Evolutionary conservation across 2,113 vertebrate species (phyloP).

Genomic region (Xiphophorus maculatus): DNA sequence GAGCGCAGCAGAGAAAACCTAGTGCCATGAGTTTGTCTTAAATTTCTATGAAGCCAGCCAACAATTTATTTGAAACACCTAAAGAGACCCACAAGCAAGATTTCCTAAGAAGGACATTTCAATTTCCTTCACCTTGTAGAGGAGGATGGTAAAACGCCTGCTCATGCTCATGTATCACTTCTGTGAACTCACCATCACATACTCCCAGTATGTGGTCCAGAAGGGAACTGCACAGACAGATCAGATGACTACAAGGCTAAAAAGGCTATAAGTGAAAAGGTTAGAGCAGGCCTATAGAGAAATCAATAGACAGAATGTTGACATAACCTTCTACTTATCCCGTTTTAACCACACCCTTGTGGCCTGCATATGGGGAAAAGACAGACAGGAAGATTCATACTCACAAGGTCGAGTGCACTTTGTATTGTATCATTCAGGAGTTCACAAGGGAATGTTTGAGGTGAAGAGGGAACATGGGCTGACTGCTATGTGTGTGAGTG

Average conservation of each 20-base stretch:
- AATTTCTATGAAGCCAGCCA: too few relatives aligned
- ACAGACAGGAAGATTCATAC: conserved; percentile 23
- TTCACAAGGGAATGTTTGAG: conserved; percentile 37
- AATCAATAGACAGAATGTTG: conserved; percentile 65
- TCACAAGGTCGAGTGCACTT: conserved; percentile 45
- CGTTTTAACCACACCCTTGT: conserved; percentile 55
- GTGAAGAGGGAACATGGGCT: conserved; percentile 37
- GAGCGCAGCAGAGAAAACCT: too few relatives aligned
- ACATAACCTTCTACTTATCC: conserved; percentile 62
- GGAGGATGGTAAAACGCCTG: too few relatives aligned
- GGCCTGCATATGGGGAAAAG: conserved; percentile 24
- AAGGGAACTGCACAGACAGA: background rate
- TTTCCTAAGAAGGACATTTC: too few relatives aligned
- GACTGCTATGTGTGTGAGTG: conserved; percentile 9
- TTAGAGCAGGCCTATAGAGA: conserved; percentile 38
- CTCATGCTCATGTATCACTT: background rate
- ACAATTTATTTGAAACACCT: too few relatives aligned
- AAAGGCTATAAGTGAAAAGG: conserved; percentile 45
- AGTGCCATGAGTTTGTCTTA: too few relatives aligned
- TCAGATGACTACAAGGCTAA: conserved; percentile 15
- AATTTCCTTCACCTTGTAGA: too few relatives aligned
- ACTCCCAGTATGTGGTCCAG: background rate
- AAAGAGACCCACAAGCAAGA: too few relatives aligned
- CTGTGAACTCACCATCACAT: background rate
- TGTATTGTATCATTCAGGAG: conserved; percentile 31